A percentile compares a stretch with the other conserved stretches of the same genome.
These are phyloP conservation scores for Rhadinocentrus ornatus DNA, from an alignment of 2,797 vertebrate species.

Conservation along the genomic window DNA sequence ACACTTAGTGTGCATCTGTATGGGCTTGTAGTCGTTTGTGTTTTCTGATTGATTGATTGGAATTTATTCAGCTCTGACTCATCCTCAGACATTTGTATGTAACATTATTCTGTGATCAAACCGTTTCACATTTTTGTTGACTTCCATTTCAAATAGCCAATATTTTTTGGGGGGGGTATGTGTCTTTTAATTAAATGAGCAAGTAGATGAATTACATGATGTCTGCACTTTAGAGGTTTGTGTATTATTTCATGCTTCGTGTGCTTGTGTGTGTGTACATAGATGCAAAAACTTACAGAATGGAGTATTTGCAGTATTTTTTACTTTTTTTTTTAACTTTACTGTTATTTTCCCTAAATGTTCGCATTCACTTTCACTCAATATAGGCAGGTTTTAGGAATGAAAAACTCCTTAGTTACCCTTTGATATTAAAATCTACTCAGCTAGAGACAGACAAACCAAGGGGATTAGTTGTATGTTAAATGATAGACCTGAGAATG, in stretches of 20 bases:
- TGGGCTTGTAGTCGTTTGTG: conserved; percentile 25
- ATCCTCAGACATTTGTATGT: not conserved
- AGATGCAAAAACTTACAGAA: not conserved
- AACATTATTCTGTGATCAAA: not conserved
- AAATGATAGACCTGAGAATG: not conserved
- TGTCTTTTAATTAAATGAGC: not conserved
- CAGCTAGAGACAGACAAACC: not conserved
- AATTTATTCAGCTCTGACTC: not conserved
- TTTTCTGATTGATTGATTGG: conserved; percentile 16
- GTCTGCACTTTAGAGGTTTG: not conserved
- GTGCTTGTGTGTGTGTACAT: not conserved
- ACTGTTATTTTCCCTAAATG: not conserved
- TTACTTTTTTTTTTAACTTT: not conserved
- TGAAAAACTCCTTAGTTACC: not conserved
- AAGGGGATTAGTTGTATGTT: too few relatives aligned
- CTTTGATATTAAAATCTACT: not conserved
- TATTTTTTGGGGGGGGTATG: not conserved
- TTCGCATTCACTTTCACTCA: not conserved
- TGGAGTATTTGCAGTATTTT: not conserved
- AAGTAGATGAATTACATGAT: not conserved
- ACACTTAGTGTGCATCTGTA: conserved; percentile 61
- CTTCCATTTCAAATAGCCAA: not conserved
- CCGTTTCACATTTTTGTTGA: not conserved
- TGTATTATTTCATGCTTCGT: not conserved
- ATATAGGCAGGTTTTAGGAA: not conserved